Evolutionary conservation across 2,113 vertebrate species (phyloP).

Genomic region (Myotis yumanensis): DNA sequence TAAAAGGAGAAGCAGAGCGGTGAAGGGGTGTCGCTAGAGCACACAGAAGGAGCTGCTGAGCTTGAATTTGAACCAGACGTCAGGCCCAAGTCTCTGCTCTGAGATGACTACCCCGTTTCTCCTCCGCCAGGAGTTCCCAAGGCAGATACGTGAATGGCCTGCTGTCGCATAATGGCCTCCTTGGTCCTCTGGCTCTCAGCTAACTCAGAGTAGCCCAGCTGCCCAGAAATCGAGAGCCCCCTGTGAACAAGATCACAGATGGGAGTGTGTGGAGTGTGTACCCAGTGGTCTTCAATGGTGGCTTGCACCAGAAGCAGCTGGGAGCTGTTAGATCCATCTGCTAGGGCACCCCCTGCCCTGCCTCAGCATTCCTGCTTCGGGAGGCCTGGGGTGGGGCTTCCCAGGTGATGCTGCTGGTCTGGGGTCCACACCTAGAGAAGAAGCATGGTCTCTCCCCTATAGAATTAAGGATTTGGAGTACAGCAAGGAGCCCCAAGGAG

Average conservation of each 20-base stretch:
- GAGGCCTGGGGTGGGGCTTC: background rate
- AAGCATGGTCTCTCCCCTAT: background rate
- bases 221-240: background rate
- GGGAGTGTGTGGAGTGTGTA: rapidly evolving
- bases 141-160: background rate
- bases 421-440: background rate
- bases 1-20: no score
- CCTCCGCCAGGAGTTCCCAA: no score
- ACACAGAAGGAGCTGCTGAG: rapidly evolving
- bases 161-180: background rate
- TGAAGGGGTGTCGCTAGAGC: rapidly evolving
- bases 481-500: no score
- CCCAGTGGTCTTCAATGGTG: background rate
- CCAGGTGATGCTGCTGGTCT: no score
- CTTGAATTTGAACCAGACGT: rapidly evolving
- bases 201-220: background rate
- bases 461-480: background rate
- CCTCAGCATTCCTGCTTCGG: background rate
- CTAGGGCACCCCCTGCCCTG: no score
- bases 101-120: rapidly evolving
- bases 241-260: background rate
- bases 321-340: no score
- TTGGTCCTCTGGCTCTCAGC: background rate
- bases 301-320: no score
- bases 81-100: no score